A percentile compares a stretch with the other conserved stretches of the same genome.
These are phyloP conservation scores for Crossocerus cetratus DNA, from an alignment of 2,888 invertebrate species.

Conservation along the genomic window DNA sequence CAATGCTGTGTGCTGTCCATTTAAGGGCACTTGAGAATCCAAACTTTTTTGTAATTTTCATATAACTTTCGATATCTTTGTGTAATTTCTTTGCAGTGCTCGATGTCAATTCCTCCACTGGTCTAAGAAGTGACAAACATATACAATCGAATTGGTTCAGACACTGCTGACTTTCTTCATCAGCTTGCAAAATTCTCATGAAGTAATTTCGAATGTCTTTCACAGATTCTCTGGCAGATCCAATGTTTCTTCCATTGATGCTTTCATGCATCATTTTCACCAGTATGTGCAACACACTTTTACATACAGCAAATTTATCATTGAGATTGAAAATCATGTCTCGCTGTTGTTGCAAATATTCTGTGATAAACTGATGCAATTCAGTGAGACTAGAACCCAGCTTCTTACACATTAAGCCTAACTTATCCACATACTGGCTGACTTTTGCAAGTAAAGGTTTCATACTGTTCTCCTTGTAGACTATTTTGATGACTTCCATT, in stretches of 20 bases:
- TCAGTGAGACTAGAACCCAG: constrained; percentile 23
- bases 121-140: constrained; percentile 46
- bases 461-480: constrained; percentile 24
- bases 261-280: constrained; percentile 30
- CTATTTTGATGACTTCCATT: constrained; percentile 39
- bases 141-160: constrained; percentile 47
- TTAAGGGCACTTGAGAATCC: constrained; percentile 29
- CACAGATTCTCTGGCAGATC: constrained; percentile 2
- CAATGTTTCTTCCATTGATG: constrained; percentile 16
- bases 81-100: constrained; percentile 29
- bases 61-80: constrained; percentile 23
- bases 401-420: constrained; percentile 22
- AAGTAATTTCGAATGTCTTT: constrained; percentile 36
- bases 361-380: constrained; percentile 37
- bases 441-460: constrained; percentile 46
- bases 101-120: constrained; percentile 37
- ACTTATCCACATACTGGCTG: constrained; percentile 37
- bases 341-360: constrained; percentile 21
- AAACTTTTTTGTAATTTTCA: constrained; percentile 30
- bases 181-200: constrained; percentile 18
- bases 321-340: constrained; percentile 27
- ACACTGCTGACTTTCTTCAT: constrained; percentile 51
- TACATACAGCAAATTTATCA: constrained; percentile 42
- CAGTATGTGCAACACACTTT: constrained; percentile 38
- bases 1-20: constrained; percentile 38